A percentile compares a stretch with the other conserved stretches of the same genome.
These are phyloP conservation scores for Bursaphelenchus okinawaensis DNA, from an alignment of 2,888 invertebrate species.

Conservation along the genomic window DNA sequence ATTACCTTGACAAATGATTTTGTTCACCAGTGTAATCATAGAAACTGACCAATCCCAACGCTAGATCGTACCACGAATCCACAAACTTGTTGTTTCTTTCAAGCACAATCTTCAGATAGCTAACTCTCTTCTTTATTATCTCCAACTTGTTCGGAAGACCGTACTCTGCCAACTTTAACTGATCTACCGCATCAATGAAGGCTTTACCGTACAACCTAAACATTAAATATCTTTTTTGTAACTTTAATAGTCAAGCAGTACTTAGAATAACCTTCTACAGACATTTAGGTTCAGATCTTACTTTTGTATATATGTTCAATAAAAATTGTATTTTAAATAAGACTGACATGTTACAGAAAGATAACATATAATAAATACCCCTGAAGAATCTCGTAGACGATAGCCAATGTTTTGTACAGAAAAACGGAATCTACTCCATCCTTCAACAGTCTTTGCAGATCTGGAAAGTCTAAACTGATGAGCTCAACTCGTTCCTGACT, in stretches of 20 bases:
- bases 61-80: slow-evolving; percentile 22
- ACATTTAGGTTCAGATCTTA: too few relatives aligned
- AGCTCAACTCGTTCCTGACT: slow-evolving; percentile 10
- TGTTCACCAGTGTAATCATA: neutral
- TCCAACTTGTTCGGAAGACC: slow-evolving; percentile 2
- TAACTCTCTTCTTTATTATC: slow-evolving; percentile 5
- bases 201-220: neutral
- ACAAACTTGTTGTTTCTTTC: neutral
- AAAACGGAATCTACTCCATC: neutral
- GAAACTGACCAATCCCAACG: slow-evolving; percentile 10
- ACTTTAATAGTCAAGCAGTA: too few relatives aligned
- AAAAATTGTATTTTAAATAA: neutral
- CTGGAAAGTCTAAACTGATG: slow-evolving; percentile 7
- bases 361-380: neutral
- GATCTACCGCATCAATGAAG: neutral
- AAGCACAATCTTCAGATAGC: slow-evolving; percentile 11
- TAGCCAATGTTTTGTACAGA: slow-evolving; percentile 11
- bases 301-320: neutral
- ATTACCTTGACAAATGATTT: slow-evolving; percentile 14
- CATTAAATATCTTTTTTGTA: too few relatives aligned
- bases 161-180: neutral
- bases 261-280: too few relatives aligned
- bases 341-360: neutral
- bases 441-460: neutral
- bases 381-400: slow-evolving; percentile 6